Base-by-base conservation (phyloP, 37 sponge, comb jelly and placozoan species). In the Ephydatia muelleri region DNA sequence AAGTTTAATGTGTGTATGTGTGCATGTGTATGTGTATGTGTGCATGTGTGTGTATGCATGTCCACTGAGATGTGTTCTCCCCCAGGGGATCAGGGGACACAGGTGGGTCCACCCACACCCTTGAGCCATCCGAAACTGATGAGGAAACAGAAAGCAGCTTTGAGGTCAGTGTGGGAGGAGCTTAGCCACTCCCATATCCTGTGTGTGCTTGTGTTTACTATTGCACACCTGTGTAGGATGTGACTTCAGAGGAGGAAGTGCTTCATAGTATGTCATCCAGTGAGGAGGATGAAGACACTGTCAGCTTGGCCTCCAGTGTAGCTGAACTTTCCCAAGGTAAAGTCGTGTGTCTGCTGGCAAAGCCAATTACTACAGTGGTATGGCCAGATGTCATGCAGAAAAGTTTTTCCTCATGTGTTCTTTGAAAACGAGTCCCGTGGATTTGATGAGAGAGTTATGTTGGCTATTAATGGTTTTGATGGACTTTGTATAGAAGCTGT, bases 221-320 rank as follows among this genome's bases (percentile, higher is more conserved):
- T n/a, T n/a, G n/a, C n/a, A n/a, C n/a, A n/a, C n/a, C n/a, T 66
- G 75, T 40, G 25, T 65, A 65, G 23, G 83, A 82, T 31, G 81
- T 65, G 35, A 79, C 68, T 9, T 49, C 57, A 9, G 82, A 88
- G 35, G 82, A 75, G 48, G 82, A 77, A 3, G 68, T 69, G 35
- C 43, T 37, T 11, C 38, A 69, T 66, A 85, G 82, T 33, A 64
- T 70, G 49, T 83, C 83, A 9, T 84, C 84, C 76, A 88, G 85
- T 68, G 88, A 87, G 33, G 84, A 82, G 5, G 94, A 87, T 0
- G 73, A 39, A 31, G 85, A 87, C 13, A 77, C 77, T 19, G 91
- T 48, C 3, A 85, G 82, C 38, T 68, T 90, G 37, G 90, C 90
- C 67, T 85, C 90, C 48, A 84, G 84, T 33, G 64, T 90, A 30